Evolutionary conservation across 2,888 invertebrate species (phyloP).

Genomic region (Thyatira batis): DNA sequence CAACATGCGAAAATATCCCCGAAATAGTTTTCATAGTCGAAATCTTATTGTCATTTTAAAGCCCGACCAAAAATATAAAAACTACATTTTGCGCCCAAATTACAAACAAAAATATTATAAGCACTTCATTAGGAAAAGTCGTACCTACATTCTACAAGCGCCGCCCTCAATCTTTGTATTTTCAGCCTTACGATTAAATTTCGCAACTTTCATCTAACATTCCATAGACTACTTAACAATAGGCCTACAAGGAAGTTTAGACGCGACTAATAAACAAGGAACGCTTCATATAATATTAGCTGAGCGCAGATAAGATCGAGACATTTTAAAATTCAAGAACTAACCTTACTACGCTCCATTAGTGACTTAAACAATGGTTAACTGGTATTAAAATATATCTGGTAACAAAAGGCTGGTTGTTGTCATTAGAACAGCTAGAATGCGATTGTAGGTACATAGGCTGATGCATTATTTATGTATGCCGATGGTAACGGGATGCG

Average conservation of each 20-base stretch:
- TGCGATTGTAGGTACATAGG: constrained; percentile 30
- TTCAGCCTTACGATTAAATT: too few relatives aligned
- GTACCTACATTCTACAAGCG: too few relatives aligned
- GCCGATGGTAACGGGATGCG: constrained; percentile 53
- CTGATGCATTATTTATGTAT: constrained; percentile 54
- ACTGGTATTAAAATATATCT: constrained; percentile 50
- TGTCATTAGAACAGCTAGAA: constrained; percentile 53
- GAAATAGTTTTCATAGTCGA: too few relatives aligned
- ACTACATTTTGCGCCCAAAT: too few relatives aligned
- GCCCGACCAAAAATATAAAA: too few relatives aligned
- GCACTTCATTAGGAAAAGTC: too few relatives aligned
- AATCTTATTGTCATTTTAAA: too few relatives aligned
- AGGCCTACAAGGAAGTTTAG: neutral
- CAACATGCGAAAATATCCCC: too few relatives aligned
- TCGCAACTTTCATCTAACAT: too few relatives aligned
- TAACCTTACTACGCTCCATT: constrained; percentile 31
- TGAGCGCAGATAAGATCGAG: neutral
- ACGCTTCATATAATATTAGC: constrained; percentile 8
- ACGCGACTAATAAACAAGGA: constrained; percentile 13
- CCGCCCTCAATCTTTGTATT: too few relatives aligned
- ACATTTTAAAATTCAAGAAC: constrained; percentile 15
- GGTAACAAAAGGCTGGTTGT: constrained; percentile 52
- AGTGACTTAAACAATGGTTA: constrained; percentile 37
- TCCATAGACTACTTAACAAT: neutral
- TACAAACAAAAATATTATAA: too few relatives aligned